phyloP scores from a whole-genome alignment of 2,797 vertebrate genomes.

The Hippopotamyrus pictus region DNA sequence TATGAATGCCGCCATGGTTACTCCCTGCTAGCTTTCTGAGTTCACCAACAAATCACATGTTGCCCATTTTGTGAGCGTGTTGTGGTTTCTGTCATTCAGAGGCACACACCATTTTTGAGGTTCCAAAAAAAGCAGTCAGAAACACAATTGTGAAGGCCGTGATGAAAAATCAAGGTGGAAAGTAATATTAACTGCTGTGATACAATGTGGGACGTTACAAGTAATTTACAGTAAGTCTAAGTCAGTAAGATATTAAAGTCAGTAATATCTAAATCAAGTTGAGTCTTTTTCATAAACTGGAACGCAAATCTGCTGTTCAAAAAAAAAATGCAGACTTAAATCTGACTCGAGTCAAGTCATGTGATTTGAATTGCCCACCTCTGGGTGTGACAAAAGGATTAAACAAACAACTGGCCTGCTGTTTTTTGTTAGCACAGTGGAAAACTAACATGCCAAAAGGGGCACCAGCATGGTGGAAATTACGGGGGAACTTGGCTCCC shows the following conservation, averaged over 20 bases:
- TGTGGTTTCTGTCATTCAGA: neutral
- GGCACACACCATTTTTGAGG: neutral
- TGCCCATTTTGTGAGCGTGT: neutral
- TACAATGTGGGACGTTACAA: neutral
- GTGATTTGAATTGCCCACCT: neutral
- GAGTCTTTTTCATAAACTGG: neutral
- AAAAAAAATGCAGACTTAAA: neutral
- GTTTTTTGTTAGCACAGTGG: neutral
- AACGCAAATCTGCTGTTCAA: neutral
- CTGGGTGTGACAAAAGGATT: neutral
- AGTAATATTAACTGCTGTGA: neutral
- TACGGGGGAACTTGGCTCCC: neutral
- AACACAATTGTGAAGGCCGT: neutral
- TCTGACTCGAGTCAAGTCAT: neutral
- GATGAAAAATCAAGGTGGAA: neutral
- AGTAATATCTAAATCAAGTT: neutral
- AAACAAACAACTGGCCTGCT: neutral
- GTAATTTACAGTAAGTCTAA: neutral
- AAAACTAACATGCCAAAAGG: neutral
- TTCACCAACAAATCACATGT: neutral
- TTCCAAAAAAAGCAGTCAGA: neutral
- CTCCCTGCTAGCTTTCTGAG: neutral
- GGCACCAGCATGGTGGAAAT: neutral
- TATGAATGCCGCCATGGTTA: neutral
- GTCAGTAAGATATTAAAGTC: neutral